Base-by-base conservation (phyloP, 2,113 vertebrate species). In the Tyrannus savana region DNA sequence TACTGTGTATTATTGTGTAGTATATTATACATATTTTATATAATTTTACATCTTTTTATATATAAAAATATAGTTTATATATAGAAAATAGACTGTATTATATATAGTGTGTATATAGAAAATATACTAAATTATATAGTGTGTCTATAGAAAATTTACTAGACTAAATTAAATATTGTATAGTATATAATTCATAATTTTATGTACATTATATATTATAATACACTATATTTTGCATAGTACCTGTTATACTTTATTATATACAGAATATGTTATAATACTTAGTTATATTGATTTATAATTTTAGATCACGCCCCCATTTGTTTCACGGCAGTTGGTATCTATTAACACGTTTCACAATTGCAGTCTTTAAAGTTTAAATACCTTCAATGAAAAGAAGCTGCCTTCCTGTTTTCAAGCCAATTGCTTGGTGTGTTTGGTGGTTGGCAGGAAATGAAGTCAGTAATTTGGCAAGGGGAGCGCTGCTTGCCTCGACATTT, bases 251-350 rank as follows among this genome's bases (percentile, higher is more conserved):
- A 27, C 17, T 37, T 4, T 1, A 0, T 28, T 47, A 19, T 28
- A 12, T 5, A 14, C 15, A 50, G 14, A 59, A 21, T 15, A 1
- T 35, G 5, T 49, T 30, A 2, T 17, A 8, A 18, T 39, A 22
- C 17, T 19, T 19, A 19, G 4, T 11, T 28, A 9, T 50, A 25
- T 27, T 8, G 6, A 39, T 62, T 55, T 31, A 22, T 68, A 77
- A 16, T 23, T 37, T 9, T 19, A 23, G 30, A 7, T 63, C 6
- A 9, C 0, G 0, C 12, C 5, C 14, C 50, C 2, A 0, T 4
- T 31, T 44, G 30, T 22, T 47, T 27, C 22, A 3, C 5, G 52
- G 3, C 24, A 2, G 13, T 17, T 17, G 14, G 8, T 41, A 18
- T 33, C 9, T 22, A 4, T 14, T 28, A 2, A 3, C 17, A 0